phyloP scores from a whole-genome alignment of 2,888 invertebrate genomes.

The Pyrochroa serraticornis region DNA sequence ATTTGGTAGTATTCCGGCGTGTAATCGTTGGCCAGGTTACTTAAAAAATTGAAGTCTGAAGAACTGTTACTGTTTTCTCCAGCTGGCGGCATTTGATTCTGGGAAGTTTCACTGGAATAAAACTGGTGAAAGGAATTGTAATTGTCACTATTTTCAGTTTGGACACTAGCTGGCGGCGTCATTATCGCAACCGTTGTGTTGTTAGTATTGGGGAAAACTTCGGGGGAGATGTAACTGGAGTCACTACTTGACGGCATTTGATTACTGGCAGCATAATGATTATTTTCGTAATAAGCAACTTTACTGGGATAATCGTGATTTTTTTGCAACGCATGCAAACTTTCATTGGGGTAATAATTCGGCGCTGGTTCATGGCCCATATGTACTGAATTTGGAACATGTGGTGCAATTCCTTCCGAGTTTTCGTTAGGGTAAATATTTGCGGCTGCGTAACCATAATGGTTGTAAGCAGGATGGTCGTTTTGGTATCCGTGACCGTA shows the following conservation, averaged over 20 bases:
- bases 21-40: constrained; percentile 90
- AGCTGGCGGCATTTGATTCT: constrained; percentile 53
- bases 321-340: constrained; percentile 50
- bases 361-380: constrained; percentile 44
- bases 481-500: constrained; percentile 51
- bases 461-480: constrained; percentile 52
- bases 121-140: constrained; percentile 76
- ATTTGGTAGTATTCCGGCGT: constrained; percentile 89
- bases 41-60: constrained; percentile 93
- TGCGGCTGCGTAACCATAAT: constrained; percentile 50
- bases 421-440: constrained; percentile 53
- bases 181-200: constrained; percentile 62
- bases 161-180: constrained; percentile 66
- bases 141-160: constrained; percentile 67
- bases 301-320: constrained; percentile 49
- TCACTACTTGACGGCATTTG: constrained; percentile 59
- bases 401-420: constrained; percentile 41
- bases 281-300: constrained; percentile 65
- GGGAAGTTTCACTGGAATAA: constrained; percentile 63
- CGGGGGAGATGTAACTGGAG: constrained; percentile 59
- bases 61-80: constrained; percentile 89
- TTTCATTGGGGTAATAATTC: constrained; percentile 53
- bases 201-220: constrained; percentile 57
- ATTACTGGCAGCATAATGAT: constrained; percentile 56
- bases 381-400: constrained; percentile 47